Evolutionary conservation across 2,888 invertebrate species (phyloP).

Genomic region (Bombylius major): DNA sequence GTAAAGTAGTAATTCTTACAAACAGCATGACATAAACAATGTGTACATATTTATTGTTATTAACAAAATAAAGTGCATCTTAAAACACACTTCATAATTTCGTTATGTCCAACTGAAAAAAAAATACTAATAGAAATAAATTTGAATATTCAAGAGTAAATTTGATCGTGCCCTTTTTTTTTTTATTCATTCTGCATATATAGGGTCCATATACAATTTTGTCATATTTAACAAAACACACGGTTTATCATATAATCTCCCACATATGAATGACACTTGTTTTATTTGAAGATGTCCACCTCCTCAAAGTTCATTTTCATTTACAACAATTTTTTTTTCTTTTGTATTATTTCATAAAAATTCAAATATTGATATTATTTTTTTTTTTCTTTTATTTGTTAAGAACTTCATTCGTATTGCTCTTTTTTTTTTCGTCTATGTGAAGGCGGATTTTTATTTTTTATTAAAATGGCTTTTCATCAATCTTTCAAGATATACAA

Average conservation of each 20-base stretch:
- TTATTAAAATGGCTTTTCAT: too few species aligned
- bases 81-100: too few species aligned
- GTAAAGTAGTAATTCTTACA: too few species aligned
- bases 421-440: too few species aligned
- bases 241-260: not conserved
- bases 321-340: not conserved
- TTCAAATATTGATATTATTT: too few species aligned
- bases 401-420: not conserved
- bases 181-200: not conserved
- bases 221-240: not conserved
- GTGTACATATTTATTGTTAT: too few species aligned
- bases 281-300: not conserved
- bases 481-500: too few species aligned
- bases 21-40: too few species aligned
- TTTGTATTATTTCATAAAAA: not conserved
- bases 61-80: too few species aligned
- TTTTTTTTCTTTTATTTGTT: not conserved
- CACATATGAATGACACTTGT: not conserved
- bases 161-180: not conserved
- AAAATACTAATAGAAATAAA: not conserved
- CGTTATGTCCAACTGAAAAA: not conserved
- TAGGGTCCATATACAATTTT: not conserved
- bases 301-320: not conserved
- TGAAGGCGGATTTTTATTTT: too few species aligned
- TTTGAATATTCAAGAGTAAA: not conserved